Base-by-base conservation (phyloP, 2,113 vertebrate genomes). In the Serilophus lunatus region DNA sequence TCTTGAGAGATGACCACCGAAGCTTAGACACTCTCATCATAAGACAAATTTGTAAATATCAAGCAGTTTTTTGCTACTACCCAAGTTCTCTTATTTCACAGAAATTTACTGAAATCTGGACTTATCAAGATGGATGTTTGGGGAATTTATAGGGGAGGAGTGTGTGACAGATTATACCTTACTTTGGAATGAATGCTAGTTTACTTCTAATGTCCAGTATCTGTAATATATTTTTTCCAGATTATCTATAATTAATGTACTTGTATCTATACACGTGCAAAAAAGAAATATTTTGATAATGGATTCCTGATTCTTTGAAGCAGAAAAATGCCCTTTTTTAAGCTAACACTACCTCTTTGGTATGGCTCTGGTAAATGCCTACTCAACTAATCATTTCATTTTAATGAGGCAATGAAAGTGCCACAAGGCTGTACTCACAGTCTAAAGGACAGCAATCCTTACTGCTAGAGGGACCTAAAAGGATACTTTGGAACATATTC, bases 331-430 rank as follows among this genome's bases (percentile, higher is more conserved):
- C 29, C 12, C 5, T 45, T 74, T 93, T 65, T 70, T 31, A 86
- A 88, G 47, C 31, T 66, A 90, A 54, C 35, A 40, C 47, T 66
- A 54, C 1, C 14, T 5, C 31, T 91, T 77, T 74, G 38, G 23
- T 77, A 40, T 72, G 53, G 69, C 50, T 82, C 66, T 87, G 78
- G 40, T 77, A 91, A 53, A 63, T 82, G 57, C 36, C 38, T 61
- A 89, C 63, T 82, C 82, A 76, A 89, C 47, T 85, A 82, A 92
- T 86, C 10, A 85, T 72, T 96, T 90, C 20, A 87, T 82, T 89
- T 94, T 95, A 94, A 88, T 74, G 53, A 95, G 66, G 87, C 66
- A 87, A 85, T 82, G 71, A 94, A 95, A 91, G 95, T 82, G 94
- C 80, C 76, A 42, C 84, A 91, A 79, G 53, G 50, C 61, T 92